Evolutionary conservation across 2,113 vertebrate genomes (phyloP), one percentile per base, ranked within the genome.

Genomic region (Lynx canadensis): DNA sequence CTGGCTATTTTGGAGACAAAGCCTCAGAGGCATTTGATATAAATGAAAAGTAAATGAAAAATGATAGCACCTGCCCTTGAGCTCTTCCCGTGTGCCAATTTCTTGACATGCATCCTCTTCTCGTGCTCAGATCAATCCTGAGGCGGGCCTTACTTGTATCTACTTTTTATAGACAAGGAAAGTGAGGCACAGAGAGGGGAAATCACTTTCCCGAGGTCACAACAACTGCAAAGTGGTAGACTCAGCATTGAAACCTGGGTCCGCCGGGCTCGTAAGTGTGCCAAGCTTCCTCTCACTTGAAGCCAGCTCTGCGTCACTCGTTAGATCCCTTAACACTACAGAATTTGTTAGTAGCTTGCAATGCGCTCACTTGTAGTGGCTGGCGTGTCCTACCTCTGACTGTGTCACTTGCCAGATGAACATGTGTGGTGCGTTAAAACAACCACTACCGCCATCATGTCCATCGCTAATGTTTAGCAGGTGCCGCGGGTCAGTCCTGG

Each of bases 1-100:
- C 52, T 87, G 18, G 48, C 7, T 85, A 31, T 96, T 84, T 96
- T 87, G 15, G n/a, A 85, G 50, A 76, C 31, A 91, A 8, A 76
- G 45, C 31, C n/a, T 94, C 57, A 94, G 60, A 94, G 45, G 3
- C 5, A 74, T 82, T 95, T 97, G 81, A 48, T 89, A 60, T 25
- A 87, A 96, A 55, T 94, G 4, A 90, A 96, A 95, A 90, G 52
- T 4, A 90, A 88, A 65, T 95, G 29, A 73, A 65, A 92, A 95
- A 76, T 92, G 36, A 85, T 89, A 96, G 7, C 31, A 71, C 76
- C 55, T 78, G 27, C 25, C 36, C 73, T 29, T 66, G 87, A 84
- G 36, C 10, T 41, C 5, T 60, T 78, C 27, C 5, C 7, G 90
- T 11, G 6, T 71, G 12, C 36, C 36, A 63, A 41, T 36, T 19